A percentile compares a stretch with the other conserved stretches of the same genome.
phyloP scores from a whole-genome alignment of 2,888 invertebrate genomes.

The Caenorhabditis sp. region DNA sequence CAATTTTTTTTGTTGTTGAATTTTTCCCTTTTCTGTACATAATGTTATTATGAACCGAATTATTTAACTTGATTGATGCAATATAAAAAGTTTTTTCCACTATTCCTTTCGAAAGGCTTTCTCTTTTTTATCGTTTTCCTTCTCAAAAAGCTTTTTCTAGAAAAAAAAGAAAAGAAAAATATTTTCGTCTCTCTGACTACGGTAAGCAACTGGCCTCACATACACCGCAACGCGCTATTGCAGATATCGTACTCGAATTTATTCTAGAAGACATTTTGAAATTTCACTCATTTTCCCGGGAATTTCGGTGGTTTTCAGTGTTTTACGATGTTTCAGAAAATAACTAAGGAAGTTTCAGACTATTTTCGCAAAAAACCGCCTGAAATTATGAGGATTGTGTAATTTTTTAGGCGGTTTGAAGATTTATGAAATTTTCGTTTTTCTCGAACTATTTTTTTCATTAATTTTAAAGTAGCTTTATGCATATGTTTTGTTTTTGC shows the following conservation, averaged over 20 bases:
- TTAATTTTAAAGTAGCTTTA: not conserved
- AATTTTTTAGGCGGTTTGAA: not conserved
- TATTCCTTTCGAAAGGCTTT: too few relatives aligned
- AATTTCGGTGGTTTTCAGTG: not conserved
- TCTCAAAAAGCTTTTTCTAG: too few relatives aligned
- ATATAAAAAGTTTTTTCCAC: too few relatives aligned
- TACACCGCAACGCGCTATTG: conserved; percentile 1
- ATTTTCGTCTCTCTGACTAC: not conserved
- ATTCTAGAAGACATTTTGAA: conserved; percentile 7
- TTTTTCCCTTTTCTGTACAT: not conserved
- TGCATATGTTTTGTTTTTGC: not conserved
- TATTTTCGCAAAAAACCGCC: not conserved
- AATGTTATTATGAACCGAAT: not conserved
- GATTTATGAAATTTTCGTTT: not conserved
- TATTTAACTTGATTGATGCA: too few relatives aligned
- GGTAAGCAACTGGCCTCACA: conserved; percentile 1
- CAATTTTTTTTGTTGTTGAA: not conserved
- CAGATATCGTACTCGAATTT: conserved; percentile 4
- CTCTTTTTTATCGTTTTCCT: too few relatives aligned
- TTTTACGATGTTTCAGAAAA: not conserved
- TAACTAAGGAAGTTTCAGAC: not conserved
- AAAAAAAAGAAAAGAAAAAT: too few relatives aligned
- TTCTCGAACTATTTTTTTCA: not conserved
- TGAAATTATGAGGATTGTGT: not conserved
- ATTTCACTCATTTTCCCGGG: not conserved